These are phyloP conservation scores for Pteria penguin DNA, from an alignment of 2,888 invertebrate species.

Conservation along the genomic window DNA sequence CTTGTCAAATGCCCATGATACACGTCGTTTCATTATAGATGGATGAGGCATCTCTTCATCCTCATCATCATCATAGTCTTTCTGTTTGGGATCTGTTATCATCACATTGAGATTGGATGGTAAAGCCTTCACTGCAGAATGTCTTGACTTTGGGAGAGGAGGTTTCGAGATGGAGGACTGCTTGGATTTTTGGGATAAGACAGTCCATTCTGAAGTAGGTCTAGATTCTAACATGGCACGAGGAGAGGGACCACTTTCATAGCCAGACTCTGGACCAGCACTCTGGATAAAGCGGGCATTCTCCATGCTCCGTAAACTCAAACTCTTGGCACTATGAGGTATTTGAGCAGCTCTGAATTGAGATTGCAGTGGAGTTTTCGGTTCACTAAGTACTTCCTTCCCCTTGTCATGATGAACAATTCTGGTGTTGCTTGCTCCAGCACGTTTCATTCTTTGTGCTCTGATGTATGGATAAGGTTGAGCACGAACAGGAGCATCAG, in stretches of 20 bases:
- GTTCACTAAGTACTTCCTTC: not conserved
- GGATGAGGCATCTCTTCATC: conserved; percentile 47
- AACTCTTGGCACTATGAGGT: conserved; percentile 75
- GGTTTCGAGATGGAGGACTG: conserved; percentile 53
- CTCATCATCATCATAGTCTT: conserved; percentile 59
- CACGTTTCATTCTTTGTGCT: conserved; percentile 76
- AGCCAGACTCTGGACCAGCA: conserved; percentile 36
- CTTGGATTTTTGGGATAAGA: conserved; percentile 40
- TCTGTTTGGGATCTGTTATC: conserved; percentile 56
- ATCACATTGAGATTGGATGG: conserved; percentile 60
- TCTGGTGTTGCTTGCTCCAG: conserved; percentile 76
- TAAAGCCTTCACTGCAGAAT: conserved; percentile 58
- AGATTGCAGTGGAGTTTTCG: conserved; percentile 53
- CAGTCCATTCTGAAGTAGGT: conserved; percentile 22
- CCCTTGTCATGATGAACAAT: conserved; percentile 52
- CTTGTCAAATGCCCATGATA: conserved; percentile 79
- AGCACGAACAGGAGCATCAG: conserved; percentile 74
- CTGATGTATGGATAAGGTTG: conserved; percentile 78
- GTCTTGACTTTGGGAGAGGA: conserved; percentile 59
- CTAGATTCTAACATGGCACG: conserved; percentile 26
- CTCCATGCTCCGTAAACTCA: conserved; percentile 68
- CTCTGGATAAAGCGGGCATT: conserved; percentile 72
- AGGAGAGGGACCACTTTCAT: conserved; percentile 38
- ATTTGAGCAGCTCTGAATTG: conserved; percentile 64
- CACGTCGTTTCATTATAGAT: conserved; percentile 59